Evolutionary conservation across 2,797 vertebrate genomes (phyloP).

Genomic region (Threskiornis aethiopicus): DNA sequence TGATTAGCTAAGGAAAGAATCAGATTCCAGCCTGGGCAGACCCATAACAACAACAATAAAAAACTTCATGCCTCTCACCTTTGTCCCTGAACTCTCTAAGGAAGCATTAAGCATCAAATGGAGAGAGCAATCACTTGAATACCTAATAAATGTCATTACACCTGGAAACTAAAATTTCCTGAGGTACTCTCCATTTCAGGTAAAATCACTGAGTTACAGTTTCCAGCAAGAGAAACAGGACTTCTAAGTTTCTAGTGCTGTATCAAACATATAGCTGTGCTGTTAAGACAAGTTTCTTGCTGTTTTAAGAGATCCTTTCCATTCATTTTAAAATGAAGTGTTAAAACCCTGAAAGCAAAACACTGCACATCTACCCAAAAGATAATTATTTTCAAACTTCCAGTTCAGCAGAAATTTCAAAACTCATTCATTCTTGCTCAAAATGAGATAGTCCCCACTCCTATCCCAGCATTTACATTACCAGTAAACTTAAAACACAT

Average conservation of each 20-base stretch:
- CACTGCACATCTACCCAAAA: neutral
- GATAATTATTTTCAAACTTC: neutral
- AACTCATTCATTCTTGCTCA: neutral
- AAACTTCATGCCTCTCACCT: neutral
- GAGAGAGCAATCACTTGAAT: neutral
- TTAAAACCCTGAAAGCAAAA: neutral
- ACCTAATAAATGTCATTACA: neutral
- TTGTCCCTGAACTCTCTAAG: neutral
- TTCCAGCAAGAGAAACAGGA: neutral
- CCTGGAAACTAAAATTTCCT: neutral
- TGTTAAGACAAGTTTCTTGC: neutral
- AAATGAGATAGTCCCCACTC: neutral
- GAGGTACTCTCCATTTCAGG: neutral
- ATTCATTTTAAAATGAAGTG: neutral
- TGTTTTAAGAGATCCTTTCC: neutral
- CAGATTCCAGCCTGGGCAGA: neutral
- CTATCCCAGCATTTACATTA: neutral
- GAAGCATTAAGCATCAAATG: neutral
- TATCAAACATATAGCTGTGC: neutral
- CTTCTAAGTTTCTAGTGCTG: neutral
- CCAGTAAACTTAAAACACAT: neutral
- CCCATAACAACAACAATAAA: neutral
- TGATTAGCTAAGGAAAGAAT: neutral
- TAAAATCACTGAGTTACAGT: neutral
- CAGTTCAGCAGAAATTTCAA: neutral